Conservation (phyloP, 2,888 invertebrate genomes). For the Schizaphis graminum region DNA sequence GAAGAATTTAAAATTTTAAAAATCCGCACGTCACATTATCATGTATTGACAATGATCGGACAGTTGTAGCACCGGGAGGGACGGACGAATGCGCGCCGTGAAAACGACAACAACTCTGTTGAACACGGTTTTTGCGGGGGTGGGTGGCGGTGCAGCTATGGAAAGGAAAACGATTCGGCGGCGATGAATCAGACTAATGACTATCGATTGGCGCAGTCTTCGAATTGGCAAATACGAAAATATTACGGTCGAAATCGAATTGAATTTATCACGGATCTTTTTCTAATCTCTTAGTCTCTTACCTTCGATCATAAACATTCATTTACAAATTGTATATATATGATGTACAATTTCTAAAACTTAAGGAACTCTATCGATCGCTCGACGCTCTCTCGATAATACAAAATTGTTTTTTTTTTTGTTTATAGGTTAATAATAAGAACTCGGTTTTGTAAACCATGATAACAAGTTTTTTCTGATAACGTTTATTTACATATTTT, state of each 20-base stretch:
- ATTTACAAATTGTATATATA: too few species aligned
- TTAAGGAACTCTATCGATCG: too few species aligned
- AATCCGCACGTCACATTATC: constrained; percentile 39
- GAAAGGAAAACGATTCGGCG: constrained; percentile 17
- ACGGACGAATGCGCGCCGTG: constrained; percentile 19
- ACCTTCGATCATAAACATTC: background rate
- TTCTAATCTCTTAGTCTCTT: background rate
- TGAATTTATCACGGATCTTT: background rate
- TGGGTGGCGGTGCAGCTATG: background rate
- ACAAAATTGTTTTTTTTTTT: background rate
- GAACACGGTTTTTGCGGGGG: background rate
- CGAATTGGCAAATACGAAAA: background rate
- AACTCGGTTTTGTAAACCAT: background rate
- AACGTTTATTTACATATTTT: background rate
- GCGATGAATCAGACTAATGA: background rate
- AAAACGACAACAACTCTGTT: constrained; percentile 27
- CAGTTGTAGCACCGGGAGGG: background rate
- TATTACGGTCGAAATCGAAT: background rate
- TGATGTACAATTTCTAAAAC: too few species aligned
- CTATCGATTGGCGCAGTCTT: background rate
- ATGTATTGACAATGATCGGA: background rate
- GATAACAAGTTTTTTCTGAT: background rate
- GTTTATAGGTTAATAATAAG: background rate
- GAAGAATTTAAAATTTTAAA: constrained; percentile 43
- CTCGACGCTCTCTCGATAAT: background rate